A percentile compares a stretch with the other conserved stretches of the same genome.
phyloP scores from a whole-genome alignment of 2,888 invertebrate genomes.

The Ectropis crepuscularia region DNA sequence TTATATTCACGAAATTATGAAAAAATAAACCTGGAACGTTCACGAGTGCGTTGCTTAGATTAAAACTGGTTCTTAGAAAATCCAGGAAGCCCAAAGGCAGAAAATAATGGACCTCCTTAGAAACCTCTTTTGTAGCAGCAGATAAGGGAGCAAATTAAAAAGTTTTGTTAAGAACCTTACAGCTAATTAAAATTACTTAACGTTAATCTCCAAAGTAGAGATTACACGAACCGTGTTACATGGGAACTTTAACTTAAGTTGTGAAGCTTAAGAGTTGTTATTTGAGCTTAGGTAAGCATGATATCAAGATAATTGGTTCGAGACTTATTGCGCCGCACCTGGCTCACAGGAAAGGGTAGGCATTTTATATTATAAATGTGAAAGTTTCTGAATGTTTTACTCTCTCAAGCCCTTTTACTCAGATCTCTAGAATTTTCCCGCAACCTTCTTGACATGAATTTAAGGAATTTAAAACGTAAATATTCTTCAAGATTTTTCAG shows the following conservation, averaged over 20 bases:
- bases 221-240: conserved; percentile 25
- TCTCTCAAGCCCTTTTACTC: too few relatives aligned
- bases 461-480: background rate
- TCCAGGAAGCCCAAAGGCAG: conserved; percentile 11
- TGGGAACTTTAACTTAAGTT: conserved; percentile 14
- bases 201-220: conserved; percentile 32
- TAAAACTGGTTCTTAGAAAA: conserved; percentile 14
- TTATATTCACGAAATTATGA: conserved; percentile 1
- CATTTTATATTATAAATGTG: too few relatives aligned
- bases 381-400: too few relatives aligned
- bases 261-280: conserved; percentile 10
- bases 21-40: conserved; percentile 8
- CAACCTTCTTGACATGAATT: background rate
- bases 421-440: too few relatives aligned
- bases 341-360: background rate
- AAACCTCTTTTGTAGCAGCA: conserved; percentile 23
- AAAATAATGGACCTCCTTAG: conserved; percentile 26
- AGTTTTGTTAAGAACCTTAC: conserved; percentile 31
- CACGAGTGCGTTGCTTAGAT: conserved; percentile 1
- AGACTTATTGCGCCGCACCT: background rate
- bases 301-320: background rate
- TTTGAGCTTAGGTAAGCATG: conserved; percentile 3
- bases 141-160: conserved; percentile 27
- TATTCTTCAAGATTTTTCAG: background rate
- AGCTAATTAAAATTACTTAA: conserved; percentile 38